Evolutionary conservation across 2,797 vertebrate species (phyloP).

Genomic region (Tapera naevia): DNA sequence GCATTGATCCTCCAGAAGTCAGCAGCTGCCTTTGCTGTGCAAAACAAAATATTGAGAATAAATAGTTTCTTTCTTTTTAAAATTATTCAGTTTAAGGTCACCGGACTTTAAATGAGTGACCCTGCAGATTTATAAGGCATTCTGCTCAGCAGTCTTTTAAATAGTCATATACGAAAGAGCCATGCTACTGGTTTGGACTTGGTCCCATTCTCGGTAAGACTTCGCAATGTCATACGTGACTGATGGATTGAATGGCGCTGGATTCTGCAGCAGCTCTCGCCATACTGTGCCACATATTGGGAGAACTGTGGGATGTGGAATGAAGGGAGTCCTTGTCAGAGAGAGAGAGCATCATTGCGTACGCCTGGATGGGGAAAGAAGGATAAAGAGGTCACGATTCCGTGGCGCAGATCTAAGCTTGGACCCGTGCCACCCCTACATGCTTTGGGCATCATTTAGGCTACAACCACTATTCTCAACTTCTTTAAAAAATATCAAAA

Average conservation of each 20-base stretch:
- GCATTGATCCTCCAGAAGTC: constrained; percentile 83
- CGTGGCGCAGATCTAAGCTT: fast-evolving
- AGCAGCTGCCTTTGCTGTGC: constrained; percentile 99
- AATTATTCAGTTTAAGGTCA: constrained; percentile 89
- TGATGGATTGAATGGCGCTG: constrained; percentile 95
- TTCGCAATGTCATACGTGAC: constrained; percentile 92
- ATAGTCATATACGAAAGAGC: constrained; percentile 80
- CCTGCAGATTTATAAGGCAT: constrained; percentile 88
- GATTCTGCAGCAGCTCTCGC: constrained; percentile 92
- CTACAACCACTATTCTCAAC: neutral
- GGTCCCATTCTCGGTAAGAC: constrained; percentile 80
- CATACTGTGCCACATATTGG: constrained; percentile 96
- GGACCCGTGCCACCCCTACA: fast-evolving
- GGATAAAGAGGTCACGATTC: neutral
- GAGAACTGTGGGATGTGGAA: constrained; percentile 85
- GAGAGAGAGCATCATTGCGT: constrained; percentile 98
- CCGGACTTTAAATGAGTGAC: constrained; percentile 83
- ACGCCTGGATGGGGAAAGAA: constrained; percentile 79
- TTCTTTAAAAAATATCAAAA: neutral
- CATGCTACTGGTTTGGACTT: constrained; percentile 79
- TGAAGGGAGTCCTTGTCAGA: constrained; percentile 96
- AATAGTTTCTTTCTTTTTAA: constrained; percentile 91
- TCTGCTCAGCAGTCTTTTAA: constrained; percentile 94
- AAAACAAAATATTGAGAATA: constrained; percentile 99
- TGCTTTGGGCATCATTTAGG: neutral